Conservation (phyloP, 2,797 vertebrate species). For the Pyrrhura leucotis region DNA sequence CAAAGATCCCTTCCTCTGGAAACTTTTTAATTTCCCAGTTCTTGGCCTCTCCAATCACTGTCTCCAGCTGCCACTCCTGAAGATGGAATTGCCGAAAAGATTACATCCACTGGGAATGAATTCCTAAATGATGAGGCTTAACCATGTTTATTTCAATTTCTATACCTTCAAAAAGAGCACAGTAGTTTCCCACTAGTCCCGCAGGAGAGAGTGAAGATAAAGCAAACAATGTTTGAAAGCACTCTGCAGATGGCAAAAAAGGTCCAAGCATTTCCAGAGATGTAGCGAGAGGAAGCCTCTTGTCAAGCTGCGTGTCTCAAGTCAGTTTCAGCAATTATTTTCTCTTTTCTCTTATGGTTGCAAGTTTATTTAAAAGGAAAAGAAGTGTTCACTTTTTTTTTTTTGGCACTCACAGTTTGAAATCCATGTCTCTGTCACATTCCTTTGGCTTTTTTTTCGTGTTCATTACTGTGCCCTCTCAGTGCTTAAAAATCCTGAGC, state of each 20-base stretch:
- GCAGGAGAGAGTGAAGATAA: neutral
- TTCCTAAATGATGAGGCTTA: constrained; percentile 12
- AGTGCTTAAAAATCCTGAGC: constrained; percentile 5
- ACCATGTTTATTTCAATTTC: neutral
- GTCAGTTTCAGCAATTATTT: neutral
- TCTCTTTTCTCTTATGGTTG: neutral
- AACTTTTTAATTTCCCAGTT: neutral
- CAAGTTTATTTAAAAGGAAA: constrained; percentile 7
- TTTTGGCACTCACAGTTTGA: neutral
- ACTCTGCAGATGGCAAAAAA: constrained; percentile 13
- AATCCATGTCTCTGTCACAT: neutral
- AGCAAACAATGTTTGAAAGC: constrained; percentile 30
- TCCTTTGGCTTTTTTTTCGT: neutral
- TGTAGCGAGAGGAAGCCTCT: neutral
- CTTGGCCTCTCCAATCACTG: neutral
- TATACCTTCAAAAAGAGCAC: neutral
- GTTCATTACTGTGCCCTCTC: neutral
- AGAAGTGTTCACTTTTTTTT: neutral
- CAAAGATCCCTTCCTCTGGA: neutral
- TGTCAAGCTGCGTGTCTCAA: neutral
- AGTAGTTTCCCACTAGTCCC: neutral
- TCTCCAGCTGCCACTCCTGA: neutral
- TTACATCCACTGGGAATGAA: neutral
- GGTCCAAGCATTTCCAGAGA: constrained; percentile 6
- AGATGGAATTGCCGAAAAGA: neutral